phyloP scores from a whole-genome alignment of 2,113 vertebrate species.

The Synchiropus splendidus region DNA sequence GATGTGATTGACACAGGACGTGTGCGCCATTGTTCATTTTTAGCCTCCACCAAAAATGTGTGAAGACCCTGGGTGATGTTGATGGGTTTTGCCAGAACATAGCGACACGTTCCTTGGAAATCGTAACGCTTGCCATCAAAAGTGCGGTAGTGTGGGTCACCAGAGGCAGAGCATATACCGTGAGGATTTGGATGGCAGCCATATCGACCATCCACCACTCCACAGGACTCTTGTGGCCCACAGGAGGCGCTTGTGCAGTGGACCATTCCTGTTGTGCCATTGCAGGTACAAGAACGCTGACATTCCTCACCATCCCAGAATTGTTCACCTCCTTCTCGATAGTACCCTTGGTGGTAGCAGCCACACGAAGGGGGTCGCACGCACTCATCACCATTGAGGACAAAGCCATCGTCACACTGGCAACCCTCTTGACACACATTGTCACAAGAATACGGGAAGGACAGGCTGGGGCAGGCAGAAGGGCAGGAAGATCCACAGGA shows the following conservation, averaged over 20 bases:
- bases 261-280: conserved; percentile 12
- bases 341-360: conserved; percentile 49
- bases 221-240: conserved; percentile 34
- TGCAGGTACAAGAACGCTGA: conserved; percentile 23
- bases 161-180: conserved; percentile 45
- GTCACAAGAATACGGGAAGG: conserved; percentile 49
- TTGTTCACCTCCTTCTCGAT: conserved; percentile 26
- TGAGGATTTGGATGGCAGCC: conserved; percentile 41
- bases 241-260: conserved; percentile 17
- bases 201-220: conserved; percentile 28
- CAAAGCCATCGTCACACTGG: conserved; percentile 52
- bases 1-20: conserved; percentile 28
- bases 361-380: conserved; percentile 53
- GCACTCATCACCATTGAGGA: conserved; percentile 49
- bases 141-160: conserved; percentile 54
- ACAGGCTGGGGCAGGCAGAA: conserved; percentile 52
- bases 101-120: conserved; percentile 54
- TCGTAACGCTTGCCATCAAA: conserved; percentile 43
- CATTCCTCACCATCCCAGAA: conserved; percentile 43
- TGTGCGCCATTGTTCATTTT: conserved; percentile 33
- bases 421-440: conserved; percentile 56
- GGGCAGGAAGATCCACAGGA: conserved; percentile 53
- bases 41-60: conserved; percentile 50
- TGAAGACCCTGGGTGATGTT: conserved; percentile 4
- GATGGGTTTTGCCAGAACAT: conserved; percentile 37